These are phyloP conservation scores for Magallana ariakensis DNA, from an alignment of 1,140 invertebrate species.

Conservation along the genomic window DNA sequence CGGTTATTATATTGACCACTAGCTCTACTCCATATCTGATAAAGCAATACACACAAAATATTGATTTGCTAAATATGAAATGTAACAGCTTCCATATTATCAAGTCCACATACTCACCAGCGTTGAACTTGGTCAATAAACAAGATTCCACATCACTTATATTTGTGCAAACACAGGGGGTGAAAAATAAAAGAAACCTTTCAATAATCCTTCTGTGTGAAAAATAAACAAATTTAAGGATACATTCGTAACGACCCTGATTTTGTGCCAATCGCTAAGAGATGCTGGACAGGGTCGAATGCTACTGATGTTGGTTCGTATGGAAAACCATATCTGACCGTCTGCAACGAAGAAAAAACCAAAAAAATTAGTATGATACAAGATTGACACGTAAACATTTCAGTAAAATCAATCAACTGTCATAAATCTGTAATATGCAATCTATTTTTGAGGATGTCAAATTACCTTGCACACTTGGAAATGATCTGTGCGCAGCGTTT, in stretches of 20 bases:
- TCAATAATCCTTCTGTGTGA: neutral
- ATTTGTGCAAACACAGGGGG: neutral
- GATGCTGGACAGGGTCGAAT: constrained; percentile 97
- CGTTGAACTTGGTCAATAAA: neutral
- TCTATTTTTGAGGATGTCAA: neutral
- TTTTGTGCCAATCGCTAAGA: constrained; percentile 98
- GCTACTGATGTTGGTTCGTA: constrained; percentile 97
- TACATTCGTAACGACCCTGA: constrained; percentile 97
- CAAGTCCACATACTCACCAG: neutral
- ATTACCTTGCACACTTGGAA: constrained; percentile 75
- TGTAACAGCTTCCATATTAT: constrained; percentile 28
- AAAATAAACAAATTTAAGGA: constrained; percentile 84
- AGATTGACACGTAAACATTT: neutral
- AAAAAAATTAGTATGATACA: neutral
- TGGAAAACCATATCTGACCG: constrained; percentile 98
- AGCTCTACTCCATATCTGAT: constrained; percentile 20
- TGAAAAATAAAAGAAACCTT: neutral
- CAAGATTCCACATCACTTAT: neutral
- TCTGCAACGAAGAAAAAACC: constrained; percentile 86
- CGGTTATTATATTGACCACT: constrained; percentile 21
- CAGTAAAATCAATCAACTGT: neutral
- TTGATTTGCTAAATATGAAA: constrained; percentile 40
- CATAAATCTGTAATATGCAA: constrained; percentile 3
- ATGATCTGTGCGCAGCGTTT: constrained; percentile 73
- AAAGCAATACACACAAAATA: constrained; percentile 37